A percentile compares a stretch with the other conserved stretches of the same genome.
Evolutionary conservation across 2,797 vertebrate species (phyloP).

Genomic region (Loriculus beryllinus): DNA sequence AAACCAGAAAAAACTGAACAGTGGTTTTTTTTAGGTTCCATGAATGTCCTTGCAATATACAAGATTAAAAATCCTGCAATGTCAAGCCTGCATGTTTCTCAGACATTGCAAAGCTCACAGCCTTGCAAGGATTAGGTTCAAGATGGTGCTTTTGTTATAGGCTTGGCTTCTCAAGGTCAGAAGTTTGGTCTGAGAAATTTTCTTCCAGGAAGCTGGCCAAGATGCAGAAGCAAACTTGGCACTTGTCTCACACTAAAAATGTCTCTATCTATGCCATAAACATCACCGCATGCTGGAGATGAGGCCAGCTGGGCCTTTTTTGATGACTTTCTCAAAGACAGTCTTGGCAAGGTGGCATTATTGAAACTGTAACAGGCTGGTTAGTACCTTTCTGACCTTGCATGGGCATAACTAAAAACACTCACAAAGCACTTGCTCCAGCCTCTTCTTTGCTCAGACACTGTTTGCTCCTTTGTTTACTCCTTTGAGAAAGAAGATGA

Average conservation of each 20-base stretch:
- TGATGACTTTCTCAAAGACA: constrained; percentile 10
- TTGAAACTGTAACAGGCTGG: background rate
- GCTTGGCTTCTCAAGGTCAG: constrained; percentile 11
- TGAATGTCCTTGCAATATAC: background rate
- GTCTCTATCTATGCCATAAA: constrained; percentile 18
- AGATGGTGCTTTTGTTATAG: background rate
- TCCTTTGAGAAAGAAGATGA: background rate
- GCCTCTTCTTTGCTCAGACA: background rate
- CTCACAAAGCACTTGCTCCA: background rate
- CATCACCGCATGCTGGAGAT: background rate
- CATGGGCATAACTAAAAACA: background rate
- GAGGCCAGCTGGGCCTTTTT: background rate
- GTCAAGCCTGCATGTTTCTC: background rate
- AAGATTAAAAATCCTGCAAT: background rate
- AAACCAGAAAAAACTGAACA: background rate
- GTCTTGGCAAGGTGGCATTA: background rate
- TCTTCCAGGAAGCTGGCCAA: constrained; percentile 14
- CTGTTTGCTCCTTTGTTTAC: background rate
- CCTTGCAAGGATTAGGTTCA: background rate
- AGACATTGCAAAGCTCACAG: background rate
- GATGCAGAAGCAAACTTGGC: background rate
- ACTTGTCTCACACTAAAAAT: background rate
- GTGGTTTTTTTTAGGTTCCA: background rate
- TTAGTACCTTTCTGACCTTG: background rate
- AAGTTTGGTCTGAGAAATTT: background rate